Percentiles rank a stretch among this genome's conserved stretches.
Evolutionary conservation across 2,797 vertebrate genomes (phyloP).

Genomic region (Macroramphosus scolopax): DNA sequence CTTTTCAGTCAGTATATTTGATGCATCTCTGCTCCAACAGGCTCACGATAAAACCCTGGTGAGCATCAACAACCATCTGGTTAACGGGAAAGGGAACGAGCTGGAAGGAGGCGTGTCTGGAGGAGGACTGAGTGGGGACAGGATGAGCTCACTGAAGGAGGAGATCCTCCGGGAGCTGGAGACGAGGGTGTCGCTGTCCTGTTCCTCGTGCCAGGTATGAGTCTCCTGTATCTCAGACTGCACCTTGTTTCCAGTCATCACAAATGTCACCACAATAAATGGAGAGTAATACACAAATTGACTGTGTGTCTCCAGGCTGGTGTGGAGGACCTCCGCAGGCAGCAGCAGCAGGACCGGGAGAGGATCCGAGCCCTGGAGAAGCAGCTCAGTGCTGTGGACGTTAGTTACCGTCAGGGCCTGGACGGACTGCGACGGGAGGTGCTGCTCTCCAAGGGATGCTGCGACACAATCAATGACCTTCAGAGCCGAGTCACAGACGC

Average conservation of each 20-base stretch:
- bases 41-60: slow-evolving; percentile 81
- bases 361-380: slow-evolving; percentile 86
- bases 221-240: not conserved
- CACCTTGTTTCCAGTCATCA: not conserved
- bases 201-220: slow-evolving; percentile 81
- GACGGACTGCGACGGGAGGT: slow-evolving; percentile 72
- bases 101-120: slow-evolving; percentile 44
- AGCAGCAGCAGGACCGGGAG: slow-evolving; percentile 83
- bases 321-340: slow-evolving; percentile 81
- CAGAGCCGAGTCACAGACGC: slow-evolving; percentile 72
- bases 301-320: slow-evolving; percentile 55
- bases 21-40: slow-evolving; percentile 30
- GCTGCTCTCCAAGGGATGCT: slow-evolving; percentile 71
- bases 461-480: slow-evolving; percentile 64
- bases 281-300: too few species aligned
- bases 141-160: slow-evolving; percentile 64
- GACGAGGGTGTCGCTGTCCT: slow-evolving; percentile 81
- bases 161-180: slow-evolving; percentile 82
- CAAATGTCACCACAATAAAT: too few species aligned
- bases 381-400: slow-evolving; percentile 78
- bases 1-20: too few species aligned
- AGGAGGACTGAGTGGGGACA: slow-evolving; percentile 35
- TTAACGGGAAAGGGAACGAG: slow-evolving; percentile 64
- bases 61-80: slow-evolving; percentile 82
- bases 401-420: slow-evolving; percentile 70